A percentile compares a stretch with the other conserved stretches of the same genome.
phyloP scores from a whole-genome alignment of 2,113 vertebrate genomes.

The Coryphaenoides rupestris region DNA sequence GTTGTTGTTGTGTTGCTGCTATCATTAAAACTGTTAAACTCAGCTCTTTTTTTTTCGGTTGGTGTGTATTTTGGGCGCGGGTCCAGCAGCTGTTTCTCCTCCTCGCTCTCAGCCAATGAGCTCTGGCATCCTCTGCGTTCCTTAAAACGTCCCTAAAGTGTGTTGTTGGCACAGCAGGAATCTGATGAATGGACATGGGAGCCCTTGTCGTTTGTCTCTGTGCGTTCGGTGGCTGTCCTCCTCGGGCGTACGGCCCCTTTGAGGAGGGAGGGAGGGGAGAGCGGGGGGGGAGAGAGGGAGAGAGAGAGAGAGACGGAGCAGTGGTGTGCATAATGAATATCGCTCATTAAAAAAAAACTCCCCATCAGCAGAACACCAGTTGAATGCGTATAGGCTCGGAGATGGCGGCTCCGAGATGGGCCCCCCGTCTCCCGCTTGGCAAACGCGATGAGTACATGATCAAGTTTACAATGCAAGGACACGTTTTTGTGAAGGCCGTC shows the following conservation, averaged over 20 bases:
- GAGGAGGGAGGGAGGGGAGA: not conserved
- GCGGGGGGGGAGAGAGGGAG: not conserved
- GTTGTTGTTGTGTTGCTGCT: no score
- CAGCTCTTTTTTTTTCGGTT: not conserved
- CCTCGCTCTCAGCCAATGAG: constrained; percentile 2
- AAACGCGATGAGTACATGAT: no score
- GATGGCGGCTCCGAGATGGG: no score
- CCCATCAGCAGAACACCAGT: not conserved
- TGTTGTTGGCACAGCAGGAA: constrained; percentile 19
- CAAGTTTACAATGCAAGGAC: no score
- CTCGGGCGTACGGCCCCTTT: constrained; percentile 18
- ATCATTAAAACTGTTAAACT: not conserved
- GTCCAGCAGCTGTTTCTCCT: not conserved
- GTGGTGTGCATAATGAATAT: not conserved
- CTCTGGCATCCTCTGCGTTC: not conserved
- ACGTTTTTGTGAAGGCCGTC: no score
- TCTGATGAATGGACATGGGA: constrained; percentile 28
- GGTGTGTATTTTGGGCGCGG: not conserved
- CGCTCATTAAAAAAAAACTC: not conserved
- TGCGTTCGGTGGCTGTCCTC: constrained; percentile 25
- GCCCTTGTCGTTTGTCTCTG: constrained; percentile 30
- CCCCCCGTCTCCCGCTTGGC: no score
- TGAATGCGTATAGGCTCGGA: no score
- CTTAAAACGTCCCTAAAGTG: constrained; percentile 14
- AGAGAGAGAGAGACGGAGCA: not conserved